Conservation (phyloP, 2,113 vertebrate genomes). For the Pteropus alecto region DNA sequence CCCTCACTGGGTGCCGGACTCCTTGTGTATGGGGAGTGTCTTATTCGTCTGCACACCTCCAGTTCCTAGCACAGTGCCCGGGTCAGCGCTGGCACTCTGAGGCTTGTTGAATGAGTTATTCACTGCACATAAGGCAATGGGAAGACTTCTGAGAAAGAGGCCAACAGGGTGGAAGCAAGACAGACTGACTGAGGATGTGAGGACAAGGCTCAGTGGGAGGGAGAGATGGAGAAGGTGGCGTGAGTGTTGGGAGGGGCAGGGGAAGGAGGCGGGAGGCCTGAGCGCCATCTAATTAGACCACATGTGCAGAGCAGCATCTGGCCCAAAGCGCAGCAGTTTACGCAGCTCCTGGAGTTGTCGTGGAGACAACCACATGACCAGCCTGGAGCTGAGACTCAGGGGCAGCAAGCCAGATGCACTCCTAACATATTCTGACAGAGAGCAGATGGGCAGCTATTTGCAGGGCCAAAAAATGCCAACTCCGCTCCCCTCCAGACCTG, state of each 20-base stretch:
- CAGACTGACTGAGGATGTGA: neutral
- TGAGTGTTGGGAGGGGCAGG: constrained; percentile 28
- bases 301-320: constrained; percentile 86
- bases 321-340: constrained; percentile 78
- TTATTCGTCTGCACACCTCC: neutral
- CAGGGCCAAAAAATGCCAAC: constrained; percentile 80
- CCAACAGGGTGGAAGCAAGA: neutral
- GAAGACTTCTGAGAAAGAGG: constrained; percentile 11
- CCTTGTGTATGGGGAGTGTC: neutral
- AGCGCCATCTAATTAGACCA: constrained; percentile 84
- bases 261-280: constrained; percentile 27
- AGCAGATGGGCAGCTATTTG: constrained; percentile 86
- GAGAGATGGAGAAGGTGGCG: neutral
- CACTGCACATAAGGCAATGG: neutral
- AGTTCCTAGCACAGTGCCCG: neutral
- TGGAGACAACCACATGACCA: constrained; percentile 83
- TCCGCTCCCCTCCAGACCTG: constrained; percentile 75
- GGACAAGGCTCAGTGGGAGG: neutral
- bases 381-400: constrained; percentile 76
- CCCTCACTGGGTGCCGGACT: neutral
- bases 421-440: constrained; percentile 82
- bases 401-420: constrained; percentile 83
- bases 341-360: constrained; percentile 80
- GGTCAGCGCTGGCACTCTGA: neutral
- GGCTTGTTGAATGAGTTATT: neutral